Evolutionary conservation across 2,888 invertebrate species (phyloP).

Genomic region (Mimachlamys varia): DNA sequence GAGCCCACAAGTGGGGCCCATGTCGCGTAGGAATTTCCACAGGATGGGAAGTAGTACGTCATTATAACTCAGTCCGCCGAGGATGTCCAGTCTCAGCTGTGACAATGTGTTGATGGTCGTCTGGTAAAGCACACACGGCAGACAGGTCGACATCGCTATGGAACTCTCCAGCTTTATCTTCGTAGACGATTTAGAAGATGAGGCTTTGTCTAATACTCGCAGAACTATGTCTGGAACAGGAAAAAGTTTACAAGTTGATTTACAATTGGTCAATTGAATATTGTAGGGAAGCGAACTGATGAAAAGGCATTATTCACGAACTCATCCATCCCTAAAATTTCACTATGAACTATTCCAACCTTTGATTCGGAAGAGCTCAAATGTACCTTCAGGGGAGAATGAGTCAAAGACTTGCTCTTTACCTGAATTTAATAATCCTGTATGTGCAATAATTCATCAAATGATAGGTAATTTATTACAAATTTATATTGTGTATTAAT

Average conservation of each 20-base stretch:
- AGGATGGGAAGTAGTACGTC: constrained; percentile 94
- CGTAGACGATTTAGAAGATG: constrained; percentile 77
- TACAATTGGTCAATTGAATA: not conserved
- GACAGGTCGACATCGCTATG: constrained; percentile 91
- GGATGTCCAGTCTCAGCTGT: constrained; percentile 94
- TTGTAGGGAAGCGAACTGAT: not conserved
- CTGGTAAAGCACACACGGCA: constrained; percentile 95
- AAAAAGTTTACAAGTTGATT: constrained; percentile 46
- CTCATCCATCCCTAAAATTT: too few species aligned
- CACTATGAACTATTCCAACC: too few species aligned
- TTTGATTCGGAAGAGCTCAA: too few species aligned
- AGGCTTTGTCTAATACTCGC: constrained; percentile 81
- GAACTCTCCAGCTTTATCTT: constrained; percentile 90
- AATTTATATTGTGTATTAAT: too few species aligned
- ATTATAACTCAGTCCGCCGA: constrained; percentile 96
- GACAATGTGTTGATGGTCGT: constrained; percentile 94
- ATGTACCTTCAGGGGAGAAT: too few species aligned
- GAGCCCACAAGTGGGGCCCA: constrained; percentile 94
- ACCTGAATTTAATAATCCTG: too few species aligned
- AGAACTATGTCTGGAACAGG: constrained; percentile 77
- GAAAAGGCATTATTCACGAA: too few species aligned
- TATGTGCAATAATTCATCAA: too few species aligned
- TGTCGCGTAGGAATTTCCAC: constrained; percentile 94
- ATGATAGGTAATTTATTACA: too few species aligned
- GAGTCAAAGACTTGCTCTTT: too few species aligned